Percentiles rank a stretch among this genome's conserved stretches.
phyloP scores from a whole-genome alignment of 2,113 vertebrate genomes.

The Irena cyanogastra region DNA sequence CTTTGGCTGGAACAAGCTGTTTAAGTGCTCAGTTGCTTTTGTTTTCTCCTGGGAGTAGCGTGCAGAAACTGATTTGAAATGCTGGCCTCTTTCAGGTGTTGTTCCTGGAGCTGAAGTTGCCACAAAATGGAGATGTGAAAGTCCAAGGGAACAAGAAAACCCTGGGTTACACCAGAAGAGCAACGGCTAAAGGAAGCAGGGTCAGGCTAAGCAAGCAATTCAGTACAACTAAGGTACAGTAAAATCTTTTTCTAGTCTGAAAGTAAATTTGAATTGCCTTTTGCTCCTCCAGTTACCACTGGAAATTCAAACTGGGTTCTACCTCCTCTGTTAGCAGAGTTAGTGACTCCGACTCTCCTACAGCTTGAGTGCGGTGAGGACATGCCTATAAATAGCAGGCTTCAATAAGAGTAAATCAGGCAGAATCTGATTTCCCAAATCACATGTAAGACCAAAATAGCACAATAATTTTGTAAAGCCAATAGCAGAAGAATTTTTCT shows the following conservation, averaged over 20 bases:
- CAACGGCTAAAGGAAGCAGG: conserved; percentile 60
- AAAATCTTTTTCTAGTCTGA: neutral
- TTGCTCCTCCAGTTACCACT: neutral
- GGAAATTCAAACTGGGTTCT: neutral
- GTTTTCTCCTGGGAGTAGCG: neutral
- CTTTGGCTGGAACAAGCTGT: neutral
- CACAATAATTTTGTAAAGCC: conserved; percentile 14
- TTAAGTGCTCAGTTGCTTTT: conserved; percentile 14
- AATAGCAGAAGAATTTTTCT: neutral
- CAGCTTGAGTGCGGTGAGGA: neutral
- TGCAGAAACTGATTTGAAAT: neutral
- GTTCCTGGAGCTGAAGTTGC: conserved; percentile 91
- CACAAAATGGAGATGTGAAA: conserved; percentile 82
- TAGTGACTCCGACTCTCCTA: neutral
- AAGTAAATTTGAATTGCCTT: neutral
- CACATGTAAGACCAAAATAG: neutral
- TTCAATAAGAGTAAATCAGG: neutral
- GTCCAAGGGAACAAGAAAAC: conserved; percentile 84
- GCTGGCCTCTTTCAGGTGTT: conserved; percentile 78
- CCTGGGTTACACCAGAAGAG: conserved; percentile 85
- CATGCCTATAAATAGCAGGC: neutral
- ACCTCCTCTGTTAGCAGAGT: neutral
- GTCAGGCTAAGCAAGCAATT: conserved; percentile 81
- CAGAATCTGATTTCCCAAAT: neutral
- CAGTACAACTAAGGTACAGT: conserved; percentile 90